Evolutionary conservation across 2,888 invertebrate genomes (phyloP), one percentile per base, ranked within the genome.

Genomic region (Drosophila barbarae): DNA sequence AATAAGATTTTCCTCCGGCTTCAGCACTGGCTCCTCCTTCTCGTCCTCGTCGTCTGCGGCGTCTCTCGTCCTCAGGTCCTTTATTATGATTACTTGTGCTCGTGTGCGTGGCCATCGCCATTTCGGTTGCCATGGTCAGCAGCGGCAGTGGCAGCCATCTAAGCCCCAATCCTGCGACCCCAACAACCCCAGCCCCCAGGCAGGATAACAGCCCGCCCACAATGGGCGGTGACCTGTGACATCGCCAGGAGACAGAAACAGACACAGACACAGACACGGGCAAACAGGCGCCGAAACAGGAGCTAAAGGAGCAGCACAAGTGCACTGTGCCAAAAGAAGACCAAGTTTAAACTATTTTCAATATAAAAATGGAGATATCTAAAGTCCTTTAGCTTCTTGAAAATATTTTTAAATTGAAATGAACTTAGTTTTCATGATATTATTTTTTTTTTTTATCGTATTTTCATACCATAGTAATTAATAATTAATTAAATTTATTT

Each of bases 21-120:
- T 41, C 44, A 26, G 34, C 32, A 28, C 54, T 32, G 36, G 15
- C 28, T 28, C 44, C 6, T 5, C 3, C 42, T 13, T 18, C 18
- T 15, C 46, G 30, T 1, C 15, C 6, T 15, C 15, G 30, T 30
- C 30, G 30, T 30, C 30, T 12, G 8, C 26, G 15, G 28, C 10
- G 30, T 15, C 15, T 1, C 15, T 15, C 28, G 41, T 56, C 61
- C 53, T 41, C 70, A 39, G 51, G 55, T 72, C 69, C 73, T 76
- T 81, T 81, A 84, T 81, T 77, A 84, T 79, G 78, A 84, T 79
- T 79, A 79, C 81, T 79, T 81, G 84, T 78, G 78, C 82, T 84
- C 76, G 84, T 84, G 84, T 84, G 84, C 78, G 76, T 77, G 80
- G 67, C 69, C 68, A 72, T 74, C 58, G 72, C 50, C 68, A 57